A percentile compares a stretch with the other conserved stretches of the same genome.
phyloP scores from a whole-genome alignment of 1,140 invertebrate genomes.

The Eumaeus atala region DNA sequence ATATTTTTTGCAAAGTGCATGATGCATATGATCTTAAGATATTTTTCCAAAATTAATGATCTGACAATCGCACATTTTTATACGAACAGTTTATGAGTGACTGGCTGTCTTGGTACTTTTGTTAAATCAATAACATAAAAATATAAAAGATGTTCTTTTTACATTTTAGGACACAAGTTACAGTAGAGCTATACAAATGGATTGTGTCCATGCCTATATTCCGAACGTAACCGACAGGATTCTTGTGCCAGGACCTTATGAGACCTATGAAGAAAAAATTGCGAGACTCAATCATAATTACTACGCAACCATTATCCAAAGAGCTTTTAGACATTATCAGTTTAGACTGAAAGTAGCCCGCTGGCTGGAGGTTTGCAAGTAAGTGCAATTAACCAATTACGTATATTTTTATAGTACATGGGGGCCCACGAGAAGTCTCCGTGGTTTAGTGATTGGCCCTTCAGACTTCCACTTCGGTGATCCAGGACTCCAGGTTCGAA shows the following conservation, averaged over 20 bases:
- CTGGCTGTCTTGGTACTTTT: no score
- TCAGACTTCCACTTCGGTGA: no score
- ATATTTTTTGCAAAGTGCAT: no score
- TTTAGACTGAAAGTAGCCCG: conserved; percentile 63
- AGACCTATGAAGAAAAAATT: conserved; percentile 73
- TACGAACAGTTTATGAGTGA: no score
- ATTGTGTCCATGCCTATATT: conserved; percentile 73
- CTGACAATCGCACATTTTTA: no score
- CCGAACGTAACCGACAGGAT: conserved; percentile 76
- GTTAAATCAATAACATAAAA: no score
- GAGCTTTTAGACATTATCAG: conserved; percentile 70
- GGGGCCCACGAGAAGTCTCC: no score
- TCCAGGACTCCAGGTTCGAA: no score
- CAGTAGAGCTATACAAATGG: conserved; percentile 74
- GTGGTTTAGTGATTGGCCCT: no score
- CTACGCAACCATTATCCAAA: conserved; percentile 77
- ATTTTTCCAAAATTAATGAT: no score
- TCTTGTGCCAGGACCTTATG: conserved; percentile 71
- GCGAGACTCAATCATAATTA: conserved; percentile 66
- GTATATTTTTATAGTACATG: no score
- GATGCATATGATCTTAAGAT: no score
- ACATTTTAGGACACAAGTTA: conserved; percentile 65
- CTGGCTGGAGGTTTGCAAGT: conserved; percentile 67
- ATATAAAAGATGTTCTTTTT: neutral
- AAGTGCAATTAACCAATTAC: conserved; percentile 21